These are phyloP conservation scores for Lophius americanus DNA, from an alignment of 2,797 vertebrate genomes.

Conservation along the genomic window DNA sequence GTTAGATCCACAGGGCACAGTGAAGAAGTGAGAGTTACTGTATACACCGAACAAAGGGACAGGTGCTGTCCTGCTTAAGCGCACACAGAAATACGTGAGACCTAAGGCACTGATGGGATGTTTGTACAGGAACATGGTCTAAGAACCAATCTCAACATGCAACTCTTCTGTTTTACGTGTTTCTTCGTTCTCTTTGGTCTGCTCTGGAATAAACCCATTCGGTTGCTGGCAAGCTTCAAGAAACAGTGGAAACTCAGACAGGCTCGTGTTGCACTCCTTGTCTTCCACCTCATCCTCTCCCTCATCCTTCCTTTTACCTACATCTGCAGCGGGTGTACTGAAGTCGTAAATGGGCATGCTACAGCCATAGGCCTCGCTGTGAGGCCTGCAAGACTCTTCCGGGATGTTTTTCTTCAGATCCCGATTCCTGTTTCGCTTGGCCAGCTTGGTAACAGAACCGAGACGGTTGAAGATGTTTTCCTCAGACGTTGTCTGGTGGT, in stretches of 20 bases:
- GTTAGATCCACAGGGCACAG: slow-evolving; percentile 64
- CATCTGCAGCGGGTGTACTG: slow-evolving; percentile 77
- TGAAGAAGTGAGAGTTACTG: slow-evolving; percentile 59
- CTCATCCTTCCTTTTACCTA: slow-evolving; percentile 85
- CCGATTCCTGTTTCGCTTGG: slow-evolving; percentile 89
- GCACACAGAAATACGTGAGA: slow-evolving; percentile 33
- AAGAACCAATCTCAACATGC: slow-evolving; percentile 61
- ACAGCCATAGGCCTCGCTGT: slow-evolving; percentile 86
- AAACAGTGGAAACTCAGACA: slow-evolving; percentile 86
- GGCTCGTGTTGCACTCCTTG: slow-evolving; percentile 88
- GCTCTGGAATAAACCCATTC: slow-evolving; percentile 81
- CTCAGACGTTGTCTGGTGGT: slow-evolving; percentile 86
- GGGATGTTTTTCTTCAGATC: slow-evolving; percentile 92
- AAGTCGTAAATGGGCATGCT: slow-evolving; percentile 84
- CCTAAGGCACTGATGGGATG: slow-evolving; percentile 76
- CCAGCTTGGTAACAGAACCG: slow-evolving; percentile 87
- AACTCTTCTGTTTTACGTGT: slow-evolving; percentile 82
- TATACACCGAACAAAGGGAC: slow-evolving; percentile 36
- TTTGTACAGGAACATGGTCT: slow-evolving; percentile 29
- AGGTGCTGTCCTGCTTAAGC: slow-evolving; percentile 31
- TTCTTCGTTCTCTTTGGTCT: slow-evolving; percentile 88
- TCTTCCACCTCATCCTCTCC: slow-evolving; percentile 82
- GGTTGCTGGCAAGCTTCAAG: slow-evolving; percentile 84
- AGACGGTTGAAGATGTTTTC: slow-evolving; percentile 96
- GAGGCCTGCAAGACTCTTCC: slow-evolving; percentile 87